Evolutionary conservation across 2,797 vertebrate species (phyloP), one percentile per base, ranked within the genome.

Genomic region (Sebastes baramenuke): DNA sequence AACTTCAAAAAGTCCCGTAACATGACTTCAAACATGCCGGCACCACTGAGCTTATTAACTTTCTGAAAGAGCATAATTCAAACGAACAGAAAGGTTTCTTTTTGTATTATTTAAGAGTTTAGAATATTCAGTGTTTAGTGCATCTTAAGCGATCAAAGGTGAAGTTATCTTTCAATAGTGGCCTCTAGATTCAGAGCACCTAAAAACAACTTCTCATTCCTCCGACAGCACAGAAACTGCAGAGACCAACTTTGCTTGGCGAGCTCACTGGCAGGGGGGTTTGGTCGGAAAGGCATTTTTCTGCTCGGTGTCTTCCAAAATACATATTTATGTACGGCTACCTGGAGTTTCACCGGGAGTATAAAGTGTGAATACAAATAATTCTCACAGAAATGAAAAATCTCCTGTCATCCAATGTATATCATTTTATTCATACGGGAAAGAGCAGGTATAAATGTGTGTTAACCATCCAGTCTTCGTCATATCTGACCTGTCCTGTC

Each of bases 291-390:
- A 71, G 55, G 55, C 30, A 67, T 72, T 71, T 67, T 68, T 59
- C 66, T 60, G 66, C 70, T 52, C 5, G 4, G 22, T 72, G 29
- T 70, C 25, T 70, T 58, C 27, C 55, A 70, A 81, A 84, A 75
- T 83, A 61, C 73, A 83, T 80, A 84, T 86, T 22, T 54, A 54
- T 54, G 87, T 74, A 84, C 84, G 60, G 64, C 36, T 74, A 80
- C 81, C 81, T 83, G 81, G 74, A 60, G 54, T 32, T 83, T 65
- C 38, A 67, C 29, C 1, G 8, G 54, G 8, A 60, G 34, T 60
- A 67, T 38, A 54, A 61, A 55, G 67, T 29, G 29, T 68, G 82
- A 86, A 77, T 77, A 42, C 72, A 81, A 77, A 70, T 18, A 42
- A 70, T 71, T 32, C 16, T 69, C 67, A 2, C 38, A 6, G 18